Percentiles rank a stretch among this genome's conserved stretches.
Conservation (phyloP, 2,888 invertebrate species). For the Alcis repandata region DNA sequence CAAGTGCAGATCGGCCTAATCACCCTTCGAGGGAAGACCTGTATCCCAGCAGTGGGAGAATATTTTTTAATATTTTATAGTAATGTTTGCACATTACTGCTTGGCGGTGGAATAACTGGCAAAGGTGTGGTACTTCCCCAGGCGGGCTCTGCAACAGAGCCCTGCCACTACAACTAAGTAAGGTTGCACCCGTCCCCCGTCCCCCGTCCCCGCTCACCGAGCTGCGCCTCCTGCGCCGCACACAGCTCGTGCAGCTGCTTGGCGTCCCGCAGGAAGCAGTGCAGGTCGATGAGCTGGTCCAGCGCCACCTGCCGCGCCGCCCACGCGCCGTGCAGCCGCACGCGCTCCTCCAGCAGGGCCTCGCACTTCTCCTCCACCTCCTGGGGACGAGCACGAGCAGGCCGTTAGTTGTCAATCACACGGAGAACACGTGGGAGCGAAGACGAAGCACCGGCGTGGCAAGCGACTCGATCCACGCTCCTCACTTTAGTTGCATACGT, state of each 20-base stretch:
- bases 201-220: constrained; percentile 72
- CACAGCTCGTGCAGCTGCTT: constrained; percentile 96
- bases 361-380: constrained; percentile 93
- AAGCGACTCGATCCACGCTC: too few species aligned
- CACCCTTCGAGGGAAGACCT: too few species aligned
- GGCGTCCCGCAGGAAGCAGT: constrained; percentile 97
- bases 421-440: background rate
- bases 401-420: background rate
- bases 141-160: too few species aligned
- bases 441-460: too few species aligned
- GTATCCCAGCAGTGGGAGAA: too few species aligned
- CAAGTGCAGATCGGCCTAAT: too few species aligned
- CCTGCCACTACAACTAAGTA: too few species aligned
- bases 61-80: too few species aligned
- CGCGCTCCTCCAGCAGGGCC: constrained; percentile 92
- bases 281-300: constrained; percentile 96
- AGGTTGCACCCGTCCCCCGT: background rate
- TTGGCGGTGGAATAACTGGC: too few species aligned
- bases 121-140: too few species aligned
- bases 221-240: constrained; percentile 93
- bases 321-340: constrained; percentile 94
- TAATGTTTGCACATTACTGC: too few species aligned
- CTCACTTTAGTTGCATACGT: too few species aligned
- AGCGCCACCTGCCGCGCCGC: constrained; percentile 95
- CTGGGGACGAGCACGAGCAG: constrained; percentile 50